These are phyloP conservation scores for Eublepharis macularius DNA, from an alignment of 2,113 vertebrate genomes.

Conservation along the genomic window DNA sequence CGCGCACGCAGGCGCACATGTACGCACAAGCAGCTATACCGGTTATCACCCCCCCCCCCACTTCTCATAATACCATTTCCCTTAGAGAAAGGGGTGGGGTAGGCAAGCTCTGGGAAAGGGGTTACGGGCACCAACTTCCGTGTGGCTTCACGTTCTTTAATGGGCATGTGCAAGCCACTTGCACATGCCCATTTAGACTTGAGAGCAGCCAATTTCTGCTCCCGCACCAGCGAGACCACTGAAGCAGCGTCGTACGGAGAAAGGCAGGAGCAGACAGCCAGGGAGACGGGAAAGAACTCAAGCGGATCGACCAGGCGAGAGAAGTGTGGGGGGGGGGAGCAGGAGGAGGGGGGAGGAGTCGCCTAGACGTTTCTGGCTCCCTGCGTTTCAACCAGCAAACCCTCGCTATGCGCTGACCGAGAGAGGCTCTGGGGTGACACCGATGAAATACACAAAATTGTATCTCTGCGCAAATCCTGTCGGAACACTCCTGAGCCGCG, in stretches of 20 bases:
- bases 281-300: too few species aligned
- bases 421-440: constrained; percentile 50
- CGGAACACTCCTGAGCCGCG: constrained; percentile 39
- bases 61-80: too few species aligned
- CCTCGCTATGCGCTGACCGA: constrained; percentile 24
- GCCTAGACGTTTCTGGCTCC: constrained; percentile 27
- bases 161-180: constrained; percentile 54
- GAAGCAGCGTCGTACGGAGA: constrained; percentile 9
- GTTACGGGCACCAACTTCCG: neutral
- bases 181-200: constrained; percentile 59
- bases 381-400: neutral
- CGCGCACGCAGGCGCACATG: neutral
- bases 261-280: neutral
- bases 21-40: neutral
- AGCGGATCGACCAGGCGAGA: neutral
- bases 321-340: neutral
- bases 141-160: constrained; percentile 12
- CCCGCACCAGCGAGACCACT: neutral
- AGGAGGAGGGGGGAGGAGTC: neutral
- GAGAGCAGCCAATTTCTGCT: neutral
- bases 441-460: constrained; percentile 73
- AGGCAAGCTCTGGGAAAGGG: neutral
- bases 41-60: neutral
- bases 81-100: neutral
- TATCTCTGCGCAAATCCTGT: constrained; percentile 71